Evolutionary conservation across 1,140 invertebrate species (phyloP).

Genomic region (Oreohelix idahoensis): DNA sequence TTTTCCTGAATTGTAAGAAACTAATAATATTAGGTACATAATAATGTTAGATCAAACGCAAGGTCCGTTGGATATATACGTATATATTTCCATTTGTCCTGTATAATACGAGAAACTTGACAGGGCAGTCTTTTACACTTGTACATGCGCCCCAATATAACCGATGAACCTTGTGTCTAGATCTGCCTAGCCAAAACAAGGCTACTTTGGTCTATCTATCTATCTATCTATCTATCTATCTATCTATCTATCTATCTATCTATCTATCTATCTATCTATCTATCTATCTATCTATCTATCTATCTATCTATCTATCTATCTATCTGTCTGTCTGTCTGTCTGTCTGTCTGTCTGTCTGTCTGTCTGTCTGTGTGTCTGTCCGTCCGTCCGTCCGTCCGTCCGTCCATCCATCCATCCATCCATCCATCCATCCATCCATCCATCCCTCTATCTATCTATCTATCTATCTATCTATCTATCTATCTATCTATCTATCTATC

Average conservation of each 20-base stretch:
- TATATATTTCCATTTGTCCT: too few relatives aligned
- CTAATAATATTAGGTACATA: too few relatives aligned
- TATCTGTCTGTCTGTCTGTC: not conserved
- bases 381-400: not conserved
- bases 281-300: not conserved
- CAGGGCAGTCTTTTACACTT: too few relatives aligned
- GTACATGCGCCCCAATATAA: too few relatives aligned
- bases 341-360: not conserved
- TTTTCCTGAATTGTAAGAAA: too few relatives aligned
- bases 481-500: not conserved
- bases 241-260: not conserved
- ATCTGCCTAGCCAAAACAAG: too few relatives aligned
- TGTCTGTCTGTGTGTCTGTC: not conserved
- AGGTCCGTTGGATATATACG: too few relatives aligned
- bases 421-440: not conserved
- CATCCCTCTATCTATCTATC: not conserved
- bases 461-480: not conserved
- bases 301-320: not conserved
- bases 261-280: not conserved
- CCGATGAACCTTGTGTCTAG: too few relatives aligned
- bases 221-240: not conserved
- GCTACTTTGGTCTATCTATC: not conserved
- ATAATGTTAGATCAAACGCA: too few relatives aligned
- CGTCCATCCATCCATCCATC: not conserved
- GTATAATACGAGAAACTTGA: too few relatives aligned